Evolutionary conservation across 2,113 vertebrate genomes (phyloP).

Genomic region (Pardalotus punctatus): DNA sequence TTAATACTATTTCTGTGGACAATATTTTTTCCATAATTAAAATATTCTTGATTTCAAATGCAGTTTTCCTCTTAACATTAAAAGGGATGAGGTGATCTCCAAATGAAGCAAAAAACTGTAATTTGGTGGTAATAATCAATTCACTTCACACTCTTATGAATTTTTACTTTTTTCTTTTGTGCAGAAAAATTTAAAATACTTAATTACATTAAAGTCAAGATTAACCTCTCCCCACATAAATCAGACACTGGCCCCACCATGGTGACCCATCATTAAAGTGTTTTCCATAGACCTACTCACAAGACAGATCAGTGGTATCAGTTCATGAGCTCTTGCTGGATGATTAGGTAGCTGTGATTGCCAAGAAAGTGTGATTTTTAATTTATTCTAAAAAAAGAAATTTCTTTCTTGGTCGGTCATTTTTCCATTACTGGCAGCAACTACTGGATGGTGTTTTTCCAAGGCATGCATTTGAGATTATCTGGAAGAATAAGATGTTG

Average conservation of each 20-base stretch:
- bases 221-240: neutral
- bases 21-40: neutral
- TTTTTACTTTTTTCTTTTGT: neutral
- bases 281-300: neutral
- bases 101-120: neutral
- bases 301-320: neutral
- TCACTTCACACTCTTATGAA: neutral
- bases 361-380: neutral
- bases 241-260: neutral
- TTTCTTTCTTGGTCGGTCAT: neutral
- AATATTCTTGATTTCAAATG: neutral
- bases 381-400: rapidly evolving
- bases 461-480: neutral
- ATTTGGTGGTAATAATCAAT: neutral
- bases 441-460: neutral
- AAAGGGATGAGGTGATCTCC: neutral
- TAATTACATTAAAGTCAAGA: neutral
- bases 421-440: neutral
- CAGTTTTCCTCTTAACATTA: neutral
- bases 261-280: neutral
- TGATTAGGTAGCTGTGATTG: neutral
- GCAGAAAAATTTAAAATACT: neutral
- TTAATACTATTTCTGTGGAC: neutral
- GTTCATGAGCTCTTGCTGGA: neutral
- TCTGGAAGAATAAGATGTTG: neutral